phyloP scores from a whole-genome alignment of 2,113 vertebrate genomes.

The Corydoras maculifer region DNA sequence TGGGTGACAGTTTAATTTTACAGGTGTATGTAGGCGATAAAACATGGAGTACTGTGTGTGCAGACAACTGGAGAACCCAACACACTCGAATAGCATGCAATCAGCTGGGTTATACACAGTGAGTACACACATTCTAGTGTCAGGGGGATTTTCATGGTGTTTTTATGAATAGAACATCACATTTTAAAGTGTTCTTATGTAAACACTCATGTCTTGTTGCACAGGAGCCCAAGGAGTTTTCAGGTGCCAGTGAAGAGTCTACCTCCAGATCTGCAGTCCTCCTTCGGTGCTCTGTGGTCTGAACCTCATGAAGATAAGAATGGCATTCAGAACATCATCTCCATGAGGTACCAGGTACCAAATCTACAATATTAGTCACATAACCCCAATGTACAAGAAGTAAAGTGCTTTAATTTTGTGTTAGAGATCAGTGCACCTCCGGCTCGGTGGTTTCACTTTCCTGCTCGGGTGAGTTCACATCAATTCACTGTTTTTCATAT shows the following conservation, averaged over 20 bases:
- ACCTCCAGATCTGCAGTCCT: background rate
- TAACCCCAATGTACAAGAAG: background rate
- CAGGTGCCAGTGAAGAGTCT: conserved; percentile 27
- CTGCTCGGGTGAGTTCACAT: conserved; percentile 37
- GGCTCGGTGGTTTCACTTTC: conserved; percentile 38
- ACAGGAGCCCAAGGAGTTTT: conserved; percentile 36
- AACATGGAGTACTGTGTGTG: conserved; percentile 63
- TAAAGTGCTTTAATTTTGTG: background rate
- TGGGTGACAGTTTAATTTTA: conserved; percentile 60
- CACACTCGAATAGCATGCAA: conserved; percentile 63
- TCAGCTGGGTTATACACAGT: conserved; percentile 72
- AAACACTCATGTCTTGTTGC: background rate
- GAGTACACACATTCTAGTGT: conserved; percentile 3
- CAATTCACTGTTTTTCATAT: too few relatives aligned
- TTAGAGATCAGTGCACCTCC: conserved; percentile 27
- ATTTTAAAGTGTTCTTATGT: background rate
- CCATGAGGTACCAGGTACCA: conserved; percentile 10
- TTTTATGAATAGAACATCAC: background rate
- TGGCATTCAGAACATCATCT: conserved; percentile 18
- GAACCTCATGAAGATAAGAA: background rate
- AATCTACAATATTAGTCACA: background rate
- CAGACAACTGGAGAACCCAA: conserved; percentile 54
- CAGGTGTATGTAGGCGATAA: conserved; percentile 55
- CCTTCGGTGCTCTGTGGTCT: conserved; percentile 11
- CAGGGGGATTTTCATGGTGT: too few relatives aligned